Percentiles rank a stretch among this genome's conserved stretches.
Evolutionary conservation across 2,797 vertebrate genomes (phyloP).

Genomic region (Anguilla marmorata): DNA sequence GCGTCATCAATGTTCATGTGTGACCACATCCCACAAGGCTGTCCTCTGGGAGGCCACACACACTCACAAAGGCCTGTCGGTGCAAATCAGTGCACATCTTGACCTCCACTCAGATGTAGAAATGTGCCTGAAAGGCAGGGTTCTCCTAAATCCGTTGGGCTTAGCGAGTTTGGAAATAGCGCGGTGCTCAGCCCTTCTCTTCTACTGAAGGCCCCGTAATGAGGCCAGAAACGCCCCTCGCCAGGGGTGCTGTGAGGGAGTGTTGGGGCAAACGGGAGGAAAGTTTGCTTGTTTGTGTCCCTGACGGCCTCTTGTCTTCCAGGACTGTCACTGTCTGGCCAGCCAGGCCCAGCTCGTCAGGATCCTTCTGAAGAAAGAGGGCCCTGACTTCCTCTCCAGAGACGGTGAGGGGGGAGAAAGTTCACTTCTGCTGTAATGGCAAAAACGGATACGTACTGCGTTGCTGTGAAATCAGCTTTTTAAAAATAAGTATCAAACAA

Average conservation of each 20-base stretch:
- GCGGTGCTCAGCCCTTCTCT: too few relatives aligned
- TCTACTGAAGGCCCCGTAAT: not conserved
- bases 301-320: slow-evolving; percentile 15
- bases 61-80: not conserved
- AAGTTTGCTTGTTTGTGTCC: not conserved
- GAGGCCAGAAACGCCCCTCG: not conserved
- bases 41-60: not conserved
- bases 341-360: slow-evolving; percentile 87
- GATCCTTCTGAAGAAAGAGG: slow-evolving; percentile 87
- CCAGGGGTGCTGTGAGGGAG: too few relatives aligned
- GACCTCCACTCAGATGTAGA: not conserved
- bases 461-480: not conserved
- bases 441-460: not conserved
- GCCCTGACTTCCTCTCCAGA: slow-evolving; percentile 81
- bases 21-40: not conserved
- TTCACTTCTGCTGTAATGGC: not conserved
- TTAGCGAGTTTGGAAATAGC: too few relatives aligned
- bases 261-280: not conserved
- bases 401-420: slow-evolving; percentile 75
- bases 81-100: not conserved
- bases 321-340: slow-evolving; percentile 88
- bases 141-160: too few relatives aligned
- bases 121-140: not conserved
- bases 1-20: not conserved
- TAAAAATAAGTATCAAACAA: not conserved